Evolutionary conservation across 2,113 vertebrate genomes (phyloP), one percentile per base, ranked within the genome.

Genomic region (Heliornis fulica): DNA sequence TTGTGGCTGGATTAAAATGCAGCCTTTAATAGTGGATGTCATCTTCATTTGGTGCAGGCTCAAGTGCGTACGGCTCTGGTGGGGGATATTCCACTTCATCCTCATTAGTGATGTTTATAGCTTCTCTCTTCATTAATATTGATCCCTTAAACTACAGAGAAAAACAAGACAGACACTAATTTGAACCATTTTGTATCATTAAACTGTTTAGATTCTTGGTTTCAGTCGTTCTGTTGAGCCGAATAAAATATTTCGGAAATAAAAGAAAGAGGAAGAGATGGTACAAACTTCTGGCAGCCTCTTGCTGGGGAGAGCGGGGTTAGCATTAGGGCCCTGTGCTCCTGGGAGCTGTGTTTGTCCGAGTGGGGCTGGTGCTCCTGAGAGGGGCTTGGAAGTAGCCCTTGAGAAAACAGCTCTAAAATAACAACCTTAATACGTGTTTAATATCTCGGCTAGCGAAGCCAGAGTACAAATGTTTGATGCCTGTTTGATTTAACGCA

Each of bases 51-150:
- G 95, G 90, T 97, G 79, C 36, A 50, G 77, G 60, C 91, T 94
- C 56, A 90, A 92, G 79, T 81, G 90, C 87, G 78, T 78, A 48
- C 50, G 4, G 51, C 34, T 82, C 61, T 97, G 54, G 78, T 89
- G 82, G 56, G 64, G 87, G 94, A 94, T 96, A 96, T 95, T 93
- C 60, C 46, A 94, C 96, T 97, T 97, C 88, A 94, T 97, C 93
- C 96, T 97, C 97, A 97, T 97, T 97, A 97, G 89, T 89, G 91
- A 92, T 96, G 96, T 97, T 98, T 97, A 97, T 98, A 96, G 94
- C 91, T 96, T 96, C 90, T 95, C 93, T 98, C 96, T 98, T 98
- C 97, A 98, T 98, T 98, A 97, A 97, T 97, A 98, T 97, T 96
- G 97, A 97, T 97, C 96, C 82, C 77, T 96, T 96, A 96, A 97